These are phyloP conservation scores for Sminthurinus signatus DNA, from an alignment of 1,140 invertebrate genomes.

Conservation along the genomic window DNA sequence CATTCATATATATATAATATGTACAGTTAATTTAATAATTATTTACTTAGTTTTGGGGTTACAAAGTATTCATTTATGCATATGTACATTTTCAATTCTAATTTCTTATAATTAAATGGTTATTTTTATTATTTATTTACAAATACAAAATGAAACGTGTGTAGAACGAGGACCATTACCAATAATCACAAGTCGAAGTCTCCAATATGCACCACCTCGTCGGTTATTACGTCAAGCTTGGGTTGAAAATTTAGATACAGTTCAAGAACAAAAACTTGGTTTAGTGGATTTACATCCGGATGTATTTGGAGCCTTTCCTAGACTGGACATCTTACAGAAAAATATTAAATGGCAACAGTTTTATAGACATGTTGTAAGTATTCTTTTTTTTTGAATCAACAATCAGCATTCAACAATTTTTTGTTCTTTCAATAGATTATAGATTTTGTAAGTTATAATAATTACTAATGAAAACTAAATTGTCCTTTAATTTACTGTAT, in stretches of 20 bases:
- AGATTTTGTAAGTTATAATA: too few relatives aligned
- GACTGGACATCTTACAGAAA: conserved; percentile 79
- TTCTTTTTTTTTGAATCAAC: neutral
- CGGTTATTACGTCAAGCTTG: conserved; percentile 69
- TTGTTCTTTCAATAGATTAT: conserved; percentile 1
- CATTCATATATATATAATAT: too few relatives aligned
- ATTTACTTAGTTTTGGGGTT: too few relatives aligned
- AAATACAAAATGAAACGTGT: too few relatives aligned
- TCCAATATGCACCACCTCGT: conserved; percentile 8
- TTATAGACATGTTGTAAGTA: conserved; percentile 70
- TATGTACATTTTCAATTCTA: too few relatives aligned
- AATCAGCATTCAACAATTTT: conserved; percentile 10
- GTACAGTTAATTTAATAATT: too few relatives aligned
- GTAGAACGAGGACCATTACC: conserved; percentile 29
- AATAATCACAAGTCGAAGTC: conserved; percentile 24
- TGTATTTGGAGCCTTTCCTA: conserved; percentile 71
- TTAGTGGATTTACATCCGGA: conserved; percentile 82
- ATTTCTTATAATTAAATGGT: too few relatives aligned
- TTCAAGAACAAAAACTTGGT: conserved; percentile 71
- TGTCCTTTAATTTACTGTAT: too few relatives aligned
- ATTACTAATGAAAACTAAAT: too few relatives aligned
- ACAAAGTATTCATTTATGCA: neutral
- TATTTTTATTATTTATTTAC: too few relatives aligned
- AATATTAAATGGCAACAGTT: conserved; percentile 85
- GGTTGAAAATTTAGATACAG: conserved; percentile 80